phyloP scores from a whole-genome alignment of 2,113 vertebrate species.

The Turnix velox region DNA sequence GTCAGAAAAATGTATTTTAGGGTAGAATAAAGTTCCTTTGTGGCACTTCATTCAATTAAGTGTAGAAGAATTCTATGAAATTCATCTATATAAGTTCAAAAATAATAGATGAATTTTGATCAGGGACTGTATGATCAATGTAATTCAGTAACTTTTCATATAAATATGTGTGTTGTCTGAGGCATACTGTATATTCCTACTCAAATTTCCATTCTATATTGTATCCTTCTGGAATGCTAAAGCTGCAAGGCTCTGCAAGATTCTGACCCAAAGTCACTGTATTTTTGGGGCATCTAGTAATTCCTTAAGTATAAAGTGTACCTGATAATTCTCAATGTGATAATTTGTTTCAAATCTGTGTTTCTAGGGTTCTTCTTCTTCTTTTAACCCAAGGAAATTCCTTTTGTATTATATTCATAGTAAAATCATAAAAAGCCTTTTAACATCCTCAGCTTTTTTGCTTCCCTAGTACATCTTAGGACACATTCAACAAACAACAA shows the following conservation, averaged over 20 bases:
- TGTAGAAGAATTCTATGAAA: background rate
- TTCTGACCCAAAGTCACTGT: background rate
- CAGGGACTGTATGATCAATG: background rate
- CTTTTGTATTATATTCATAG: background rate
- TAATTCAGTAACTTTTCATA: background rate
- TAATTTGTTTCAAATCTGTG: background rate
- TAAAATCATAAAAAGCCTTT: background rate
- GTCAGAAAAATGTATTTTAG: background rate
- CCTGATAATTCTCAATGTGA: background rate
- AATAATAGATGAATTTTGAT: background rate
- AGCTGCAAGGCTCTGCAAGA: background rate
- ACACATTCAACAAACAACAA: background rate
- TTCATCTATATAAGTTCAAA: background rate
- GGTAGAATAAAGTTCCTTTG: background rate
- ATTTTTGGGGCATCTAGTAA: background rate
- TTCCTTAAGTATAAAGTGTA: background rate
- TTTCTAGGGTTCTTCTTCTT: accelerated
- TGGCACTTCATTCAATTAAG: background rate
- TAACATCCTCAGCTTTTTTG: background rate
- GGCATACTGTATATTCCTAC: background rate
- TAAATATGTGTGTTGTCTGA: background rate
- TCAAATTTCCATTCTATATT: background rate
- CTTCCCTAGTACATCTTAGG: background rate
- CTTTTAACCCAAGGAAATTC: background rate
- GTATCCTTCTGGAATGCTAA: background rate